Percentiles rank a stretch among this genome's conserved stretches.
These are phyloP conservation scores for Hippasteria phrygiana DNA, from an alignment of 53 echinoderm and acorn worm species.

Conservation along the genomic window DNA sequence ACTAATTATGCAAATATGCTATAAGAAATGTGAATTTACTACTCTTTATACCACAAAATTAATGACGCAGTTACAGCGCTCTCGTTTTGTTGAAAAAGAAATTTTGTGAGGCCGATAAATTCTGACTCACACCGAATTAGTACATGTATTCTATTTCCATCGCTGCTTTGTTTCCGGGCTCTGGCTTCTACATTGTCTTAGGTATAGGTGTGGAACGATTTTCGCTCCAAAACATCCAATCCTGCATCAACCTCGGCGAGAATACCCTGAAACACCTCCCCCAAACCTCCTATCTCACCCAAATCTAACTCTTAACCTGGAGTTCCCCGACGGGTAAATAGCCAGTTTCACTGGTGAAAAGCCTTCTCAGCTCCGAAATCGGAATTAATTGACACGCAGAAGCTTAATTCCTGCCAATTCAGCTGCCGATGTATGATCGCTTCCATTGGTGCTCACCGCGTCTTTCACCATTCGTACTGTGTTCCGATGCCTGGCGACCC, in stretches of 20 bases:
- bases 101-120: too few species aligned
- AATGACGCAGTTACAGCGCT: too few species aligned
- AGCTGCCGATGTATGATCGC: background rate
- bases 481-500: background rate
- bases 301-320: background rate
- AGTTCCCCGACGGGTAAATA: too few species aligned
- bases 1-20: too few species aligned
- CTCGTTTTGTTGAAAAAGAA: too few species aligned
- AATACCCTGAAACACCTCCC: too few species aligned
- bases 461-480: background rate
- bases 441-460: background rate
- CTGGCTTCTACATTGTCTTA: constrained; percentile 16
- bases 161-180: constrained; percentile 6
- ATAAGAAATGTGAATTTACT: too few species aligned
- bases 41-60: too few species aligned
- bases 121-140: too few species aligned
- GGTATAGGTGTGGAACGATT: too few species aligned
- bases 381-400: background rate
- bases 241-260: background rate
- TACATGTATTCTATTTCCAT: background rate
- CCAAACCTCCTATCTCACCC: constrained; percentile 9
- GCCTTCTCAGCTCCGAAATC: background rate
- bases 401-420: background rate
- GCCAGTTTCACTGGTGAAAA: too few species aligned
- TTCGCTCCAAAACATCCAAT: background rate